Percentiles rank a stretch among this genome's conserved stretches.
These are phyloP conservation scores for Pegea sp. DNA, from an alignment of 23 tunicate genomes.

Conservation along the genomic window DNA sequence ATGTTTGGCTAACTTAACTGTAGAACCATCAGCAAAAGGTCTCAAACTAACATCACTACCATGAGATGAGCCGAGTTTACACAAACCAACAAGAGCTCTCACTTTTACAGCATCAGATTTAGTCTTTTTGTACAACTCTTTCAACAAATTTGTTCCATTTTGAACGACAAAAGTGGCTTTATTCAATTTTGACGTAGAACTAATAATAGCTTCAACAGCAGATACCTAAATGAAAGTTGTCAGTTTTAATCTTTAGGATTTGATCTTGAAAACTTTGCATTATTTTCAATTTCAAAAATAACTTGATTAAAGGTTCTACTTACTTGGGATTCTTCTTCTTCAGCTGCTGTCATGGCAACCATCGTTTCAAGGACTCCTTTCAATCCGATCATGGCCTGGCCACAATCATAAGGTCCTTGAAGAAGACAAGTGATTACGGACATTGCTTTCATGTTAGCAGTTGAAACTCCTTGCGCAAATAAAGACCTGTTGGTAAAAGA, in stretches of 20 bases:
- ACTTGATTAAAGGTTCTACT: neutral
- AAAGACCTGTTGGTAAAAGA: slow-evolving; percentile 17
- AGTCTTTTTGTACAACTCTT: slow-evolving; percentile 70
- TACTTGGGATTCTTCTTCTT: slow-evolving; percentile 79
- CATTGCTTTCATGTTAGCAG: slow-evolving; percentile 75
- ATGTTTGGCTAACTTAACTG: slow-evolving; percentile 70
- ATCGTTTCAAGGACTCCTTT: slow-evolving; percentile 90
- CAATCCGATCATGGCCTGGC: slow-evolving; percentile 55
- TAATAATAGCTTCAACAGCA: slow-evolving; percentile 95
- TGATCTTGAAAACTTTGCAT: neutral
- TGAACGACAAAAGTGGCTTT: slow-evolving; percentile 90
- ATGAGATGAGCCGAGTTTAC: slow-evolving; percentile 87
- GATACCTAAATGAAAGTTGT: slow-evolving; percentile 17
- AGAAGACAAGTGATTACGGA: slow-evolving; percentile 69
- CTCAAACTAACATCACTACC: slow-evolving; percentile 77
- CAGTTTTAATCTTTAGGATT: neutral
- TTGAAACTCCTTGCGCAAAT: slow-evolving; percentile 40
- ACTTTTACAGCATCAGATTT: slow-evolving; percentile 46
- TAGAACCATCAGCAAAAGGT: slow-evolving; percentile 89
- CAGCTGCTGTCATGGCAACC: slow-evolving; percentile 96
- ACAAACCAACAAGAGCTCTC: slow-evolving; percentile 88
- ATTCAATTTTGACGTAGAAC: slow-evolving; percentile 70
- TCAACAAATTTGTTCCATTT: slow-evolving; percentile 71
- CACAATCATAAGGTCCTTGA: slow-evolving; percentile 88
- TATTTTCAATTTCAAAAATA: neutral